phyloP scores from a whole-genome alignment of 2,888 invertebrate species.

The Leistus spinibarbis region DNA sequence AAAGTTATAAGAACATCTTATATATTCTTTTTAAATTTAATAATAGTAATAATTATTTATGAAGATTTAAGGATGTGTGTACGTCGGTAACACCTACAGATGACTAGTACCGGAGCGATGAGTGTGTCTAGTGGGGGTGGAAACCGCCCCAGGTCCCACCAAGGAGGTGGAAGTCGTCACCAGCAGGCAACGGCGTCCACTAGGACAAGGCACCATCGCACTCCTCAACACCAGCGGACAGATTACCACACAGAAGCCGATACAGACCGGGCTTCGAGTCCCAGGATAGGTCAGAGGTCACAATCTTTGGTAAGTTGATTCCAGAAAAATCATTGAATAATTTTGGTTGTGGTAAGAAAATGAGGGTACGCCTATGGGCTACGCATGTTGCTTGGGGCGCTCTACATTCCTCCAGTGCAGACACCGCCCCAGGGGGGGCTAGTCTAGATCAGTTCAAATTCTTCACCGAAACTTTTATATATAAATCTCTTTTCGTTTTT shows the following conservation, averaged over 20 bases:
- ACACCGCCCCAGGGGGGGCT: constrained; percentile 1
- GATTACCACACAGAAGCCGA: constrained; percentile 1
- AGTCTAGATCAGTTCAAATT: background rate
- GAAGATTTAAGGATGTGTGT: too few relatives aligned
- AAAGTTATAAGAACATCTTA: too few relatives aligned
- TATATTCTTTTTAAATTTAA: too few relatives aligned
- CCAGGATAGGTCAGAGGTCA: background rate
- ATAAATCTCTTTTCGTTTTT: background rate
- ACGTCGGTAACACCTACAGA: background rate
- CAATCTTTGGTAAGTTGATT: background rate
- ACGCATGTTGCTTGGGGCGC: background rate
- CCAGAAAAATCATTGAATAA: background rate
- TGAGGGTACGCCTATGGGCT: background rate
- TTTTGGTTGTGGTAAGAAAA: background rate
- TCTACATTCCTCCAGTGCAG: constrained; percentile 21
- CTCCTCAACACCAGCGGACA: background rate
- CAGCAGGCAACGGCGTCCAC: background rate
- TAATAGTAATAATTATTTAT: too few relatives aligned
- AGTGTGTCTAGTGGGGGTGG: background rate
- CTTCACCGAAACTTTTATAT: background rate
- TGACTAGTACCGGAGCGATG: background rate
- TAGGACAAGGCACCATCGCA: background rate
- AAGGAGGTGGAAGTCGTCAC: background rate
- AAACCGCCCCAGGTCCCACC: background rate
- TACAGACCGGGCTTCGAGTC: background rate